Percentiles rank a stretch among this genome's conserved stretches.
Evolutionary conservation across 2,797 vertebrate species (phyloP).

Genomic region (Kryptolebias ocellatus): DNA sequence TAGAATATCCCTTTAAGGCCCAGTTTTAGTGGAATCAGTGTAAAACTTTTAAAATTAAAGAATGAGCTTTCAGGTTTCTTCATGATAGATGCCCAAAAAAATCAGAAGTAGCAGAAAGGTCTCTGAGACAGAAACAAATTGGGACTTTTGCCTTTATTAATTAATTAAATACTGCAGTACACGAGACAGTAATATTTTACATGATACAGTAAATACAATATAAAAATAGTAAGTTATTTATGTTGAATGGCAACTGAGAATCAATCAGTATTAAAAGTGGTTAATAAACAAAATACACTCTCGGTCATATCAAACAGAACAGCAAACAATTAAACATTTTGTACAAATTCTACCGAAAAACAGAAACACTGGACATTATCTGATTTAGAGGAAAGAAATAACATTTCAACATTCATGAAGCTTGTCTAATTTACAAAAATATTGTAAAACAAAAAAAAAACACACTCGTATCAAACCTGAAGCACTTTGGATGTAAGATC

Average conservation of each 20-base stretch:
- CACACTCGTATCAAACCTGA: slow-evolving; percentile 1
- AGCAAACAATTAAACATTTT: slow-evolving; percentile 20
- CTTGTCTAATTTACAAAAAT: slow-evolving; percentile 22
- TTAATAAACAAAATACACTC: slow-evolving; percentile 17
- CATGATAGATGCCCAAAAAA: too few species aligned
- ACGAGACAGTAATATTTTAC: neutral
- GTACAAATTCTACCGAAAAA: slow-evolving; percentile 14
- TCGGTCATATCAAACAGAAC: slow-evolving; percentile 9
- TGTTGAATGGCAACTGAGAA: neutral
- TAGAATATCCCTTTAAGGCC: too few species aligned
- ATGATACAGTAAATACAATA: neutral
- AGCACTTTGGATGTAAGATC: neutral
- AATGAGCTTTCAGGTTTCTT: too few species aligned
- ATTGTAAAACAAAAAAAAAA: neutral
- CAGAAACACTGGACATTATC: neutral
- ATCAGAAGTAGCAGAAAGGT: neutral
- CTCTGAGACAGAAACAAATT: neutral
- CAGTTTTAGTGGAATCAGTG: too few species aligned
- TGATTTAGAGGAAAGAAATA: slow-evolving; percentile 2
- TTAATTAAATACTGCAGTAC: neutral
- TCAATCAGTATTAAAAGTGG: neutral
- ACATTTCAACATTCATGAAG: neutral
- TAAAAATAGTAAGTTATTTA: neutral
- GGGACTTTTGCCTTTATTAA: neutral
- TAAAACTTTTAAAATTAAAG: too few species aligned